phyloP scores from a whole-genome alignment of 23 tunicate genomes.

The Ascidia mentula region DNA sequence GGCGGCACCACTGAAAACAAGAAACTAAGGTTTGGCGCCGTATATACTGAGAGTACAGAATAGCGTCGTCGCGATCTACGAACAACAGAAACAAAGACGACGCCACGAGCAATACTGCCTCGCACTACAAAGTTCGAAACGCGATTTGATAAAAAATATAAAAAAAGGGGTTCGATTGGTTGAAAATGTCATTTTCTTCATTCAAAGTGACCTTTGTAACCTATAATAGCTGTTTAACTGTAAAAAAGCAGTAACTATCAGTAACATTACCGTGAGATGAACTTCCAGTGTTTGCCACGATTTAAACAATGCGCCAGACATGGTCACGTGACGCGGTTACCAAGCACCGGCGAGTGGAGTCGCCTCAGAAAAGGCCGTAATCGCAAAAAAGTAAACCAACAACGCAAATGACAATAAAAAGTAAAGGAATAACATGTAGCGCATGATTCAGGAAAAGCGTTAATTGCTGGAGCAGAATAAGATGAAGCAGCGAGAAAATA shows the following conservation, averaged over 20 bases:
- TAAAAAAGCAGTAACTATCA: no score
- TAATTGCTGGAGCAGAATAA: not conserved
- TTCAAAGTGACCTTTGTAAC: no score
- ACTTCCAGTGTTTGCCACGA: no score
- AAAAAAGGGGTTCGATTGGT: not conserved
- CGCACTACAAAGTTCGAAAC: not conserved
- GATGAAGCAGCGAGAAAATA: not conserved
- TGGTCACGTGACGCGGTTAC: no score
- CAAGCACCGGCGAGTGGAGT: no score
- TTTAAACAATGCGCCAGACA: no score
- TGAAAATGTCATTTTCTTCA: no score
- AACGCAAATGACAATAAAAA: not conserved
- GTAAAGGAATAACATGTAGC: not conserved
- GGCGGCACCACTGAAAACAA: not conserved
- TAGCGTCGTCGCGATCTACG: no score
- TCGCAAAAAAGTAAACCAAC: no score
- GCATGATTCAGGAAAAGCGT: not conserved
- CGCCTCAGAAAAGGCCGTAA: no score
- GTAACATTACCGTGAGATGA: no score
- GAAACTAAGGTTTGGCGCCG: not conserved
- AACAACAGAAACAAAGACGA: not conserved
- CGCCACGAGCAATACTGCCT: not conserved
- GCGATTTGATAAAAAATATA: not conserved
- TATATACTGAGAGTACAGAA: not conserved
- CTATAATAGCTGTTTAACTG: no score